Evolutionary conservation across 2,113 vertebrate species (phyloP).

Genomic region (Macaca nemestrina): DNA sequence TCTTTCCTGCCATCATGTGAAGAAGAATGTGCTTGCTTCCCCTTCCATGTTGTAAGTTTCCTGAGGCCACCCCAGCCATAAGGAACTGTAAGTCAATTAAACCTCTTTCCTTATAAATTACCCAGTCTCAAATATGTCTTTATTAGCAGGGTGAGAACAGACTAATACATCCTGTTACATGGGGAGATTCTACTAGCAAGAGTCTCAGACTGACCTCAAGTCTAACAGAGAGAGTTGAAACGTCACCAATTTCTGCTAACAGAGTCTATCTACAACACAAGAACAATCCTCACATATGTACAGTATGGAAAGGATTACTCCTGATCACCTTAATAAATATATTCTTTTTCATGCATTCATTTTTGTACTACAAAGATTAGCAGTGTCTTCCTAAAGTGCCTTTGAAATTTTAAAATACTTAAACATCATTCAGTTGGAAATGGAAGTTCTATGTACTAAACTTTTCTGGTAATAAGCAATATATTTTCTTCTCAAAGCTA

Average conservation of each 20-base stretch:
- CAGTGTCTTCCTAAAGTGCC: neutral
- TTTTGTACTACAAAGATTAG: neutral
- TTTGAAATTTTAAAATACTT: conserved; percentile 14
- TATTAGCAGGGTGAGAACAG: too few species aligned
- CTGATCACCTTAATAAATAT: neutral
- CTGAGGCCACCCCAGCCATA: too few species aligned
- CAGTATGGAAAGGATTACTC: neutral
- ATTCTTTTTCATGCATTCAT: neutral
- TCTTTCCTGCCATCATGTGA: too few species aligned
- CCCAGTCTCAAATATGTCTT: too few species aligned
- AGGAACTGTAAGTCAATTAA: too few species aligned
- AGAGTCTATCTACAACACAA: neutral
- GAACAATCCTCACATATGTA: neutral
- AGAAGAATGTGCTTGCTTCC: too few species aligned
- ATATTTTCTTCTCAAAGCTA: conserved; percentile 31
- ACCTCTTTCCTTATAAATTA: too few species aligned
- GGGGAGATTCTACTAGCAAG: neutral
- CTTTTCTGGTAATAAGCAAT: conserved; percentile 17
- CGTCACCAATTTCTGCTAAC: neutral
- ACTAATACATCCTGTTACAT: neutral
- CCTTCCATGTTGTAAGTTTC: too few species aligned
- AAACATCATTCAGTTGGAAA: conserved; percentile 13
- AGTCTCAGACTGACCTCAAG: neutral
- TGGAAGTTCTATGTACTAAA: neutral
- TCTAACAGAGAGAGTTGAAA: neutral